These are phyloP conservation scores for Symphodus melops DNA, from an alignment of 2,113 vertebrate genomes.

Conservation along the genomic window DNA sequence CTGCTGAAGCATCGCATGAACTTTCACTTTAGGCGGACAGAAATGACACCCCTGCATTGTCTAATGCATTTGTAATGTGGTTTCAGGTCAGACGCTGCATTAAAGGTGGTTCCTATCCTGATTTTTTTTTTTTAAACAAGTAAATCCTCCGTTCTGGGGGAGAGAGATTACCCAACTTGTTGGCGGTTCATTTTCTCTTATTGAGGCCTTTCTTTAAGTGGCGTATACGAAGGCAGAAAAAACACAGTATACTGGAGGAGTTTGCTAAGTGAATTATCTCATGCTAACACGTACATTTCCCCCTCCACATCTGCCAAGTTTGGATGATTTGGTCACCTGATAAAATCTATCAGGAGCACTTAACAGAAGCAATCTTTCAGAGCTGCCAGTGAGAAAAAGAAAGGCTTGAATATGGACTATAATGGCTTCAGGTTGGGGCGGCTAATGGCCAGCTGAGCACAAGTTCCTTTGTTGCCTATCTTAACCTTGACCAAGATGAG, in stretches of 20 bases:
- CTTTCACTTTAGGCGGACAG: conserved; percentile 19
- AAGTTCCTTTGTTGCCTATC: conserved; percentile 55
- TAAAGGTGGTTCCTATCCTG: background rate
- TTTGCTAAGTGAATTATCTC: background rate
- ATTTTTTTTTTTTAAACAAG: conserved; percentile 41
- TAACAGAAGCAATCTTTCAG: conserved; percentile 9
- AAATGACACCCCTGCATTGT: background rate
- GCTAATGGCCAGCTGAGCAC: conserved; percentile 38
- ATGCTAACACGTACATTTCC: background rate
- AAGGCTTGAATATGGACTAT: conserved; percentile 31
- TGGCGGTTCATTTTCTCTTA: conserved; percentile 9
- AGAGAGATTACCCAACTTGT: conserved; percentile 29
- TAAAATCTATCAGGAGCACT: conserved; percentile 9
- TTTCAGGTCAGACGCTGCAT: background rate
- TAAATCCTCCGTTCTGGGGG: conserved; percentile 29
- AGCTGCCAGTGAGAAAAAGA: conserved; percentile 22
- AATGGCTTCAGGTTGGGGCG: conserved; percentile 59
- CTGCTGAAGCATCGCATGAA: conserved; percentile 28
- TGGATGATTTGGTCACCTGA: background rate
- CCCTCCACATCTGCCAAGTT: background rate
- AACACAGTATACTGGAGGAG: background rate
- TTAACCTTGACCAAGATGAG: conserved; percentile 61
- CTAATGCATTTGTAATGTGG: conserved; percentile 22
- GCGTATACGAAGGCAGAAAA: background rate
- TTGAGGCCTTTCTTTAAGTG: conserved; percentile 18